Evolutionary conservation across 2,113 vertebrate genomes (phyloP).

Genomic region (Excalfactoria chinensis): DNA sequence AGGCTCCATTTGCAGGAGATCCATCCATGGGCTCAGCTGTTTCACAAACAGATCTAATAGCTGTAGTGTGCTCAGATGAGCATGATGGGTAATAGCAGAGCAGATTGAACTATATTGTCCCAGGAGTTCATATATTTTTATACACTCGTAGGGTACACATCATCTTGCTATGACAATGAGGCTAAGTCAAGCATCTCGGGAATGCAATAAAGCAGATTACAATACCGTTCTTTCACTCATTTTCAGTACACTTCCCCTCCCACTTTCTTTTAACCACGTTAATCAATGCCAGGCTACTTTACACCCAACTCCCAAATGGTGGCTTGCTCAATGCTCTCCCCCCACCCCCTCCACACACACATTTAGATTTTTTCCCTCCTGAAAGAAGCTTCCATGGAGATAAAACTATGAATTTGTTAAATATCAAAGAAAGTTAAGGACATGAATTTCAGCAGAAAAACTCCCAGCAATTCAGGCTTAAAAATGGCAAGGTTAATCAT

Average conservation of each 20-base stretch:
- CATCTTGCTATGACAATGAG: constrained; percentile 73
- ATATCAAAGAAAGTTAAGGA: constrained; percentile 17
- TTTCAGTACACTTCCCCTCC: constrained; percentile 60
- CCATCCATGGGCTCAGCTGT: constrained; percentile 71
- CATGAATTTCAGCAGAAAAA: neutral
- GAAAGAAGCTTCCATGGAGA: neutral
- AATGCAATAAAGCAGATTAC: constrained; percentile 72
- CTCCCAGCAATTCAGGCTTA: neutral
- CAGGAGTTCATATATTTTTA: constrained; percentile 79
- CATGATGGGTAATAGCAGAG: constrained; percentile 73
- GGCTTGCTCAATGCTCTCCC: neutral
- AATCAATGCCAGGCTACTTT: constrained; percentile 48
- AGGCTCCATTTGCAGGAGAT: constrained; percentile 44
- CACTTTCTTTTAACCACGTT: constrained; percentile 41
- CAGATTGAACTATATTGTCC: constrained; percentile 75
- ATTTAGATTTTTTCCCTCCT: neutral
- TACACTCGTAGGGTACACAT: constrained; percentile 71
- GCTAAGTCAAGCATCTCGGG: constrained; percentile 71
- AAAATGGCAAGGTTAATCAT: constrained; percentile 40
- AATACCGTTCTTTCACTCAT: constrained; percentile 65
- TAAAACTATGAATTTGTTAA: constrained; percentile 18
- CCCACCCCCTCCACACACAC: rapidly evolving
- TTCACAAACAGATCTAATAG: constrained; percentile 73
- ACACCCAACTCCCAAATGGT: constrained; percentile 6
- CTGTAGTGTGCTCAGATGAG: constrained; percentile 69